Evolutionary conservation across 1,140 invertebrate genomes (phyloP).

Genomic region (Lasioglossum baleicum): DNA sequence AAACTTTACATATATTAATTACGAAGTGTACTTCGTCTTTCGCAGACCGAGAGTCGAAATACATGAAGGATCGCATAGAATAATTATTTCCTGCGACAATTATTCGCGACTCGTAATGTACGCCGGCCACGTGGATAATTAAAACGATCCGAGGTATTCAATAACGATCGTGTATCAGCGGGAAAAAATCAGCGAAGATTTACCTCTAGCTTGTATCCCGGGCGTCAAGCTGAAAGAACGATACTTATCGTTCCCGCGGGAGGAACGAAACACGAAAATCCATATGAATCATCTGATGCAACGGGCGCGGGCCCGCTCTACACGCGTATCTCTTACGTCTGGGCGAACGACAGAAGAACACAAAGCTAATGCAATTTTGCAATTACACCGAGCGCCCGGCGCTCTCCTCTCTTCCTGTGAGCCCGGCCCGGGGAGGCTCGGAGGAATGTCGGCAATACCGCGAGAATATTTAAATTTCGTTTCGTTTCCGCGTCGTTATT

Average conservation of each 20-base stretch:
- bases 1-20: no score
- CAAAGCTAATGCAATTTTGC: slow-evolving; percentile 75
- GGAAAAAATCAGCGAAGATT: slow-evolving; percentile 32
- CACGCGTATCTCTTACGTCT: slow-evolving; percentile 70
- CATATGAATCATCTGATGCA: slow-evolving; percentile 67
- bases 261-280: slow-evolving; percentile 43
- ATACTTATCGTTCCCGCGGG: slow-evolving; percentile 30
- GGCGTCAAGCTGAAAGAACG: slow-evolving; percentile 30
- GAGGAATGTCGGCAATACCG: slow-evolving; percentile 62
- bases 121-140: slow-evolving; percentile 6
- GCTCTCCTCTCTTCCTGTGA: slow-evolving; percentile 30
- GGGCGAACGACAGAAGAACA: slow-evolving; percentile 70
- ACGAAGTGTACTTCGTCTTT: no score
- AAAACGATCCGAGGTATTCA: slow-evolving; percentile 14
- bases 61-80: no score
- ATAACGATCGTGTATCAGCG: slow-evolving; percentile 13
- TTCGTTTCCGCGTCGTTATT: slow-evolving; percentile 71
- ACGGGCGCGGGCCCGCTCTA: slow-evolving; percentile 29
- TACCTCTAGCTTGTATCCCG: slow-evolving; percentile 16
- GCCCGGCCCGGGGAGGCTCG: slow-evolving; percentile 24
- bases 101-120: not conserved
- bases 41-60: no score
- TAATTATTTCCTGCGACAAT: not conserved
- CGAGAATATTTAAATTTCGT: slow-evolving; percentile 72
- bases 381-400: slow-evolving; percentile 65